A percentile compares a stretch with the other conserved stretches of the same genome.
phyloP scores from a whole-genome alignment of 2,888 invertebrate genomes.

The Nemurella pictetii region DNA sequence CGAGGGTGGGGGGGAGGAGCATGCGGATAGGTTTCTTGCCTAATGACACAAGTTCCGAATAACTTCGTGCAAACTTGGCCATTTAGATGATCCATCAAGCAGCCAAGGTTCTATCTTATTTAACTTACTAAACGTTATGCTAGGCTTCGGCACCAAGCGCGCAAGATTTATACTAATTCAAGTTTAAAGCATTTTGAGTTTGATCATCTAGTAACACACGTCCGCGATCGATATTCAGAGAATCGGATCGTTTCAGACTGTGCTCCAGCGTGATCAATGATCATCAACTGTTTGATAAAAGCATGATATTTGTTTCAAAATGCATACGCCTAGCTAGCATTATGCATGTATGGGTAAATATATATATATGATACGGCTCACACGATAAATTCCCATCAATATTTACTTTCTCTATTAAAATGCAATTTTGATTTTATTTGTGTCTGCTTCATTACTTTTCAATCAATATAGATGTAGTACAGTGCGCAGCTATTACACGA shows the following conservation, averaged over 20 bases:
- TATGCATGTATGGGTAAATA: not conserved
- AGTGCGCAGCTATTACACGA: not conserved
- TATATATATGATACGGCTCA: not conserved
- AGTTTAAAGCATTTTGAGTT: not conserved
- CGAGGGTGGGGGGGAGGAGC: no score
- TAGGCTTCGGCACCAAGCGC: not conserved
- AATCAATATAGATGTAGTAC: not conserved
- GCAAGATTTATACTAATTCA: not conserved
- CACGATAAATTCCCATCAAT: constrained; percentile 8
- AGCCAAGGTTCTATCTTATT: not conserved
- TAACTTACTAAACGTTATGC: not conserved
- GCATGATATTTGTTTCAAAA: not conserved
- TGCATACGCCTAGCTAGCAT: not conserved
- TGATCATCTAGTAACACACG: not conserved
- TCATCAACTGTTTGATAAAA: not conserved
- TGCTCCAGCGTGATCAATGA: not conserved
- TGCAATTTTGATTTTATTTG: constrained; percentile 6
- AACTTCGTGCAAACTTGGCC: not conserved
- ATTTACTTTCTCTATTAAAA: not conserved
- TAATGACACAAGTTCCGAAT: constrained; percentile 2
- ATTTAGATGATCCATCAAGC: not conserved
- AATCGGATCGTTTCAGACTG: not conserved
- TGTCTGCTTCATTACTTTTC: not conserved
- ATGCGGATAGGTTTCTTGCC: not conserved
- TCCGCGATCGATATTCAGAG: not conserved